Evolutionary conservation across 2,113 vertebrate genomes (phyloP), one percentile per base, ranked within the genome.

Genomic region (Phylloscopus trochiloides): DNA sequence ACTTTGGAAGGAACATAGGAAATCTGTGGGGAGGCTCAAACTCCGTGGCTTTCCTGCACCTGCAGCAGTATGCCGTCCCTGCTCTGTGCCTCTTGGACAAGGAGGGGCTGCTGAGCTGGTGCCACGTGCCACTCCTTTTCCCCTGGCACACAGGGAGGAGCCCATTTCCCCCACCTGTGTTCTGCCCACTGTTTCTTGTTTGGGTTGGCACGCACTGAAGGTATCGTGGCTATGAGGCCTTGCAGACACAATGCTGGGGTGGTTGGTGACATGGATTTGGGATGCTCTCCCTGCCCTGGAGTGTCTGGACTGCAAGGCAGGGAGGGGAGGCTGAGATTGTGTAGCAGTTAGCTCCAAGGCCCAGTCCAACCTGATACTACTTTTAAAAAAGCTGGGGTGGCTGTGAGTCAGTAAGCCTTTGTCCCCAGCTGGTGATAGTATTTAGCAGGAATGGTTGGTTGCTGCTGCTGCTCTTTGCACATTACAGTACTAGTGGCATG

Each of bases 1-100:
- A 93, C 85, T 94, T 71, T 92, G 90, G 95, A 94, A 95, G 59
- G 80, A 95, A 47, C n/a, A 12, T 65, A 88, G 93, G 94, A 93
- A 95, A 95, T 77, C 94, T 84, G 82, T 0, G 3, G 82, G 88
- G 94, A 95, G 67, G 63, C 67, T 86, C 10, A 2, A 78, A 45
- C 79, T 86, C 90, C 4, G 0, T 67, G 88, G 48, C 66, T 92
- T 93, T 93, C 81, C 94, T 94, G 92, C 96, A 97, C 93, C 94
- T 97, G 96, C 85, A 94, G 88, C 9, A 4, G 31, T 50, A 32
- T 75, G 74, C 62, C 0, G 32, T 55, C 92, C 94, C 54, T 1
- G 63, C 55, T 67, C 7, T 0, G 75, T 83, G 94, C 85, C 90
- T 94, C 85, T 83, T 3, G 20, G 59, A 40, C 19, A 10, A 86